A percentile compares a stretch with the other conserved stretches of the same genome.
Conservation (phyloP, 2,113 vertebrate species). For the Dicrurus megarhynchus region DNA sequence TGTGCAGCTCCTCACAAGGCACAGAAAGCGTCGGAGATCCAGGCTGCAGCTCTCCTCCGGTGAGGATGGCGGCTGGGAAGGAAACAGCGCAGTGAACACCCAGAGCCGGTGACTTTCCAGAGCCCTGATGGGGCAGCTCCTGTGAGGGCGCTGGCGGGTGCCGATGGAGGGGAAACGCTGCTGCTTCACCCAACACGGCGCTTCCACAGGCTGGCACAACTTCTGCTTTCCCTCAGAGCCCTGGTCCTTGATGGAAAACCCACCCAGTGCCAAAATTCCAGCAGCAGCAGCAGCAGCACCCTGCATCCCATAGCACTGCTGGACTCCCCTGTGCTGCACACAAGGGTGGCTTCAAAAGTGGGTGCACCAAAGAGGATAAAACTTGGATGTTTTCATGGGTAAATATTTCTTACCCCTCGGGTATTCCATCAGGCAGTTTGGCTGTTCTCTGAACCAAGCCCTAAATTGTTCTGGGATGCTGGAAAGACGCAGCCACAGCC, state of each 20-base stretch:
- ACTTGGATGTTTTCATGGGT: fast-evolving
- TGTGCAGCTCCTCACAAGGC: background rate
- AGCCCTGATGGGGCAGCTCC: fast-evolving
- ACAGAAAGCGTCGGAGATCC: background rate
- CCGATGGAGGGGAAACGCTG: fast-evolving
- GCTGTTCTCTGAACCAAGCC: background rate
- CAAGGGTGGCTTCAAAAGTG: background rate
- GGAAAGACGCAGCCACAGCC: fast-evolving
- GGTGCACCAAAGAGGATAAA: background rate
- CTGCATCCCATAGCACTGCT: fast-evolving
- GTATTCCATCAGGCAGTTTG: background rate
- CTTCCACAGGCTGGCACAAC: background rate
- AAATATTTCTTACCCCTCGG: background rate
- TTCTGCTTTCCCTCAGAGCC: background rate
- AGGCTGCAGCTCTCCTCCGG: background rate
- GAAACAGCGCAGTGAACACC: background rate
- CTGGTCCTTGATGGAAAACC: background rate
- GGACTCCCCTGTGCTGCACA: fast-evolving
- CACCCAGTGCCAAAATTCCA: fast-evolving
- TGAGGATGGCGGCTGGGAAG: background rate
- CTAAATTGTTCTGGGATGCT: background rate
- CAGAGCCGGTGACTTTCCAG: background rate
- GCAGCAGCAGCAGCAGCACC: background rate
- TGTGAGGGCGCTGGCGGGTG: fast-evolving
- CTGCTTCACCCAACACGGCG: fast-evolving